Conservation (phyloP, 2,113 vertebrate species). For the Zapus hudsonius region DNA sequence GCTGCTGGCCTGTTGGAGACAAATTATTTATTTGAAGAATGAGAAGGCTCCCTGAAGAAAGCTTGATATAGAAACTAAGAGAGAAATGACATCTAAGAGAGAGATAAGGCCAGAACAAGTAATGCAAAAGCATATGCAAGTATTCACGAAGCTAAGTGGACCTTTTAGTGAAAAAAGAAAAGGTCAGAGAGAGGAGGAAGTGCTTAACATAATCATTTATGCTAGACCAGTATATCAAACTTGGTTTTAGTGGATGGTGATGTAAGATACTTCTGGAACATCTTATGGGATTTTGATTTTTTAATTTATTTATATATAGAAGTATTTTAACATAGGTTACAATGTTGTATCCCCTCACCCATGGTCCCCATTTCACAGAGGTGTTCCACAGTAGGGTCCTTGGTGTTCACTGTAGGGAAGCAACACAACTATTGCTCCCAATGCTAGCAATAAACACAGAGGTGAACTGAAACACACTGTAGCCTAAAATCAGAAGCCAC, state of each 20-base stretch:
- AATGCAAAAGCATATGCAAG: background rate
- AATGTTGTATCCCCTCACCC: too few species aligned
- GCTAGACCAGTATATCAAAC: background rate
- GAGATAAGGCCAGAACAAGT: conserved; percentile 21
- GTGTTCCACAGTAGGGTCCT: too few species aligned
- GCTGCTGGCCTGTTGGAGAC: background rate
- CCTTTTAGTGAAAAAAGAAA: background rate
- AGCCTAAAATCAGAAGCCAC: too few species aligned
- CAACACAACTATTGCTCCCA: too few species aligned
- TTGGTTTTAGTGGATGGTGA: background rate
- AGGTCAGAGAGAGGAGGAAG: background rate
- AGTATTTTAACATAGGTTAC: too few species aligned
- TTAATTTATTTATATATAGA: too few species aligned
- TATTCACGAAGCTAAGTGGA: background rate
- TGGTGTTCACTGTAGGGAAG: too few species aligned
- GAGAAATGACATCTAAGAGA: background rate
- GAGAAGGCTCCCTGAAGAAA: background rate
- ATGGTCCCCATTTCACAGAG: too few species aligned
- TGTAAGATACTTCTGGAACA: background rate
- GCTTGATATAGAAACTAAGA: background rate
- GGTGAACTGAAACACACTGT: too few species aligned
- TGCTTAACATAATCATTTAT: background rate
- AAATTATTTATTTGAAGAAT: background rate
- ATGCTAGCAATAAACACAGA: too few species aligned
- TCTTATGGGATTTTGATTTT: background rate